These are phyloP conservation scores for Oreonectes daqikongensis DNA, from an alignment of 2,797 vertebrate genomes.

Conservation along the genomic window DNA sequence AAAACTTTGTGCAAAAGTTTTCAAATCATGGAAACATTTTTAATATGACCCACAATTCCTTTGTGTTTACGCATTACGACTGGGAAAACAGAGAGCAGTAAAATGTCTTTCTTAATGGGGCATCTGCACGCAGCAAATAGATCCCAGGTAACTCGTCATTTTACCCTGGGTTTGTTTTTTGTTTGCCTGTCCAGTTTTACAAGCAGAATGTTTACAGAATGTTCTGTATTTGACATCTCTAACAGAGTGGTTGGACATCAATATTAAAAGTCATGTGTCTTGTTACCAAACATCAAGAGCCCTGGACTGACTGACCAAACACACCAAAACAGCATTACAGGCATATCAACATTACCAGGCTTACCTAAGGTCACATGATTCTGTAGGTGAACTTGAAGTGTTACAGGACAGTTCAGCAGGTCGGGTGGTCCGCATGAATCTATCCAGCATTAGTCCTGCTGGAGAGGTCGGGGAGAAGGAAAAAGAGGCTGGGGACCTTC, in stretches of 20 bases:
- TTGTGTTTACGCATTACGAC: background rate
- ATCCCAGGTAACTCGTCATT: background rate
- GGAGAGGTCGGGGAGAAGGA: slow-evolving; percentile 44
- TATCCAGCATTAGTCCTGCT: slow-evolving; percentile 60
- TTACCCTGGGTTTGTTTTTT: slow-evolving; percentile 3
- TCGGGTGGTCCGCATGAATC: slow-evolving; percentile 66
- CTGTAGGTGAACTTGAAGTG: slow-evolving; percentile 68
- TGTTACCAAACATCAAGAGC: background rate
- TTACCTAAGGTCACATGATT: slow-evolving; percentile 87
- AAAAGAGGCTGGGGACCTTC: slow-evolving; percentile 35
- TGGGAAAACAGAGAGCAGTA: background rate
- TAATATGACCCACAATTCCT: background rate
- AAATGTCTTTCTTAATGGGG: background rate
- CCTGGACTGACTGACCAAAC: background rate
- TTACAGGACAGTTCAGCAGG: slow-evolving; percentile 63
- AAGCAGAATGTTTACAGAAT: background rate
- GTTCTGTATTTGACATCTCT: background rate
- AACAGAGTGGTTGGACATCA: background rate
- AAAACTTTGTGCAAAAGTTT: background rate
- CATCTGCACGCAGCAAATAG: slow-evolving; percentile 6
- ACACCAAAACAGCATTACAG: background rate
- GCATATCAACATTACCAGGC: background rate
- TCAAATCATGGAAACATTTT: background rate
- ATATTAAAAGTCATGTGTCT: background rate
- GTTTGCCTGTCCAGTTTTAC: slow-evolving; percentile 9